Evolutionary conservation across 1,140 invertebrate species (phyloP), one percentile per base, ranked within the genome.

Genomic region (Muscidifurax raptorellus): DNA sequence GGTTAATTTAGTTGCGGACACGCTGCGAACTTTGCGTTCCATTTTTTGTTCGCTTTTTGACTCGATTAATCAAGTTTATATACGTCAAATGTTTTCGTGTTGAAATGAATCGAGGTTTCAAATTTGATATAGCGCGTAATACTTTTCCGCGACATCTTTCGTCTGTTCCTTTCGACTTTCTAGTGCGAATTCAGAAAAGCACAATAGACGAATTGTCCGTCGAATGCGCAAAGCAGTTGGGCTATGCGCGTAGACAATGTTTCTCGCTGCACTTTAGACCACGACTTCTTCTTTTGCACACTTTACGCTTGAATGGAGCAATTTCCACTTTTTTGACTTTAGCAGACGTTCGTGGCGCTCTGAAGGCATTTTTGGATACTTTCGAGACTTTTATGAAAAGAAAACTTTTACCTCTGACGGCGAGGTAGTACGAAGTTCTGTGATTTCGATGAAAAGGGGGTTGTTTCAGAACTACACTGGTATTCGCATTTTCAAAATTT

Each of bases 301-400:
- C 52, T 47, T 59, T 52, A n/a, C 69, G 52, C 80, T 75, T 75
- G 44, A 82, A 82, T 75, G 30, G 30, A 74, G 71, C 80, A 82
- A 74, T 82, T 82, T 75, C 52, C 28, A 75, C 80, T 75, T 82
- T 75, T 82, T 40, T 40, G 30, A 82, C 71, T 80, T 71, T 59
- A 18, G 10, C 67, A 13, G 28, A 32, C 15, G 18, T 59, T 59
- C 15, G 47, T 52, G 47, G 47, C 47, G 13, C 44, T n/a, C 5
- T 66, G n/a, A 9, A 66, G 28, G 30, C 22, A 6, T 22, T 28
- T 59, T 77, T 28, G 30, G 10, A 9, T 22, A 59, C 40, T 66
- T 79, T 80, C 15, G 30, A 28, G 36, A 28, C 28, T 80, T 79
- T 47, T 27, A 69, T 47, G 78, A 69, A 80, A 80, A 22, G 78